phyloP scores from a whole-genome alignment of 2,888 invertebrate genomes.

The Malacosoma neustria region DNA sequence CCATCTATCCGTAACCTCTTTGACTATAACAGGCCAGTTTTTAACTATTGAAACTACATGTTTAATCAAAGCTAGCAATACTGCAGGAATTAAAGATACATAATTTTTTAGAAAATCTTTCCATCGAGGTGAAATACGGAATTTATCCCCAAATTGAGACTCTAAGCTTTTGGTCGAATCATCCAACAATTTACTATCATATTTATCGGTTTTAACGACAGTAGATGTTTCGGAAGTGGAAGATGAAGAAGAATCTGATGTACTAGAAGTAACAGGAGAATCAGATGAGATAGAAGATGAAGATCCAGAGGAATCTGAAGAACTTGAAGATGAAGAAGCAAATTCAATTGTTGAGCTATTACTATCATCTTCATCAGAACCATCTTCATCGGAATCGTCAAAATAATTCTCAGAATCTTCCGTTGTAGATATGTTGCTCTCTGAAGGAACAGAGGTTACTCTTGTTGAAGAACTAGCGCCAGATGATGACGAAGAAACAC shows the following conservation, averaged over 20 bases:
- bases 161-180: background rate
- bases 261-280: too few relatives aligned
- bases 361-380: background rate
- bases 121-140: background rate
- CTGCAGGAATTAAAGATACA: background rate
- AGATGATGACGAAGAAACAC: background rate
- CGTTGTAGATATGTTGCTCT: background rate
- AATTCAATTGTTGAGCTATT: too few relatives aligned
- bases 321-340: too few relatives aligned
- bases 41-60: background rate
- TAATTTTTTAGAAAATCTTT: background rate
- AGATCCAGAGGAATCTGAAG: too few relatives aligned
- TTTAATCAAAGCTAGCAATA: background rate
- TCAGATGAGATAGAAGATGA: too few relatives aligned
- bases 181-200: background rate
- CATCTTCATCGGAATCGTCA: background rate
- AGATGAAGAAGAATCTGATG: too few relatives aligned
- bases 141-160: background rate
- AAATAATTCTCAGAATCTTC: background rate
- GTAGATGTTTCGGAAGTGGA: too few relatives aligned
- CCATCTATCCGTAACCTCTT: background rate
- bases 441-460: background rate
- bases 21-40: background rate
- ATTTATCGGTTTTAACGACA: background rate
- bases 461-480: background rate